Conservation (phyloP, 2,888 invertebrate species). For the Frankliniella fusca region DNA sequence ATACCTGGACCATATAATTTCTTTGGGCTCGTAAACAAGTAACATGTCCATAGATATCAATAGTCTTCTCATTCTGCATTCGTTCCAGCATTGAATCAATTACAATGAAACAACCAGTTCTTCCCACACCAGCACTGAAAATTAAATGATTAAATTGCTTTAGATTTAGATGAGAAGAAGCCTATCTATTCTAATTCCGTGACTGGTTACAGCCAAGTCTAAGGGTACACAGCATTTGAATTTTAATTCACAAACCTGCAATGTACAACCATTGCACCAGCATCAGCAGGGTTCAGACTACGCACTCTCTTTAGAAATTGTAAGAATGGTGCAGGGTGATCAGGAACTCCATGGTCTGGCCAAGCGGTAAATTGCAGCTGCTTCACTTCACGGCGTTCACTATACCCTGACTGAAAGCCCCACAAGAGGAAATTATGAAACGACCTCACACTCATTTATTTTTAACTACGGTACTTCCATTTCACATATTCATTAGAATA, state of each 20-base stretch:
- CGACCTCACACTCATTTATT: no score
- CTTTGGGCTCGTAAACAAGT: conserved; percentile 95
- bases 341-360: conserved; percentile 99
- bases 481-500: not conserved
- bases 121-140: conserved; percentile 74
- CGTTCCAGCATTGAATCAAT: conserved; percentile 98
- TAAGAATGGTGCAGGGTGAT: conserved; percentile 96
- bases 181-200: no score
- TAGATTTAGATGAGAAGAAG: no score
- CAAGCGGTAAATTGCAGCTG: conserved; percentile 99
- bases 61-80: conserved; percentile 94
- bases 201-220: not conserved
- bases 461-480: no score
- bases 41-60: conserved; percentile 98
- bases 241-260: conserved; percentile 55
- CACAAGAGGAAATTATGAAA: no score
- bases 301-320: conserved; percentile 93
- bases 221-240: not conserved
- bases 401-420: conserved; percentile 57
- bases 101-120: conserved; percentile 96
- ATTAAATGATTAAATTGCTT: conserved; percentile 28
- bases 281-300: conserved; percentile 82
- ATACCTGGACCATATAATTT: conserved; percentile 91
- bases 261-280: conserved; percentile 92
- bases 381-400: conserved; percentile 88